Evolutionary conservation across 2,113 vertebrate genomes (phyloP), one percentile per base, ranked within the genome.

Genomic region (Dolichotis patagonum): DNA sequence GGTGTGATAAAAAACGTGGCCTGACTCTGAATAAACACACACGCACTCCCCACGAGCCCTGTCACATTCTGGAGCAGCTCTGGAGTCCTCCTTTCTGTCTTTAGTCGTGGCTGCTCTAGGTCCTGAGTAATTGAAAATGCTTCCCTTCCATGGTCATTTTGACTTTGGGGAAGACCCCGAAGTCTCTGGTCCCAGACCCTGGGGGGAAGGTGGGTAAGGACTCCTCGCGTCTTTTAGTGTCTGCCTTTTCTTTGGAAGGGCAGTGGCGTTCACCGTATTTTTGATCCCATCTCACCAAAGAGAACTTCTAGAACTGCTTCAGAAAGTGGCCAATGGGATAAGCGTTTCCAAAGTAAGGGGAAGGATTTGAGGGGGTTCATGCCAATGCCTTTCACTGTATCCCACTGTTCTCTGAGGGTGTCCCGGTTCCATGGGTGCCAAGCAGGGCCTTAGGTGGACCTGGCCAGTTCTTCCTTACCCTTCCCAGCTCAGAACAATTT

Each of bases 221-320:
- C 5, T 2, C 41, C 8, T 24, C 38, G 0, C 2, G 2, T 46
- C 43, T 28, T 30, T 16, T 52, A 60, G 17, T 19, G 3, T 20
- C 19, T 22, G 30, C n/a, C 38, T 43, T 75, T 75, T 75, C 8
- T 24, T 26, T 41, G 24, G 26, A 2, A 19, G 46, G 46, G 28
- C 46, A 49, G 46, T 28, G 32, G 30, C 7, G 9, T 30, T 30
- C 46, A 49, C 7, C 8, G 16, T 78, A 78, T 78, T 78, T 75
- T 28, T 52, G 43, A 52, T 35, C 46, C 32, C 28, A 52, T 52
- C 46, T 52, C 46, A 35, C 7, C 2, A 19, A 78, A 52, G 28
- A 78, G 28, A 30, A 78, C 28, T 49, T 80, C 46, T 35, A 52
- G 30, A 80, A 19, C 16, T 52, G 77, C 46, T 35, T 52, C 16